Conservation (phyloP, 2,113 vertebrate genomes). For the Xenopus laevis region DNA sequence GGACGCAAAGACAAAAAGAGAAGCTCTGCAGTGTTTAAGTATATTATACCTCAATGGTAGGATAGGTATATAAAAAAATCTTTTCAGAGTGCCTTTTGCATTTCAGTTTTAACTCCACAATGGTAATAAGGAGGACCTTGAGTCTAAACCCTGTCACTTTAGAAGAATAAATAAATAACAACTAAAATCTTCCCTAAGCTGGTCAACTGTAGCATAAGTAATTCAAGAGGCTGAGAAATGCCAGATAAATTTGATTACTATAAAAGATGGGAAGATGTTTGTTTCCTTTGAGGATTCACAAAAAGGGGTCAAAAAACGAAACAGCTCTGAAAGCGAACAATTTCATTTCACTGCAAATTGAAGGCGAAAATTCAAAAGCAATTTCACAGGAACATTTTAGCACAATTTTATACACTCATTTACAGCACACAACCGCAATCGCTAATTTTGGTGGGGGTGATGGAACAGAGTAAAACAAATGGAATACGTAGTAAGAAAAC, state of each 20-base stretch:
- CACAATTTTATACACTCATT: constrained; percentile 65
- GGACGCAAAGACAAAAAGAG: neutral
- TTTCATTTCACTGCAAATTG: constrained; percentile 70
- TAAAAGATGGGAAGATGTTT: constrained; percentile 83
- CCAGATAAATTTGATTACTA: constrained; percentile 91
- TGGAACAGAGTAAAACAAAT: constrained; percentile 41
- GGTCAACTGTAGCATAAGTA: constrained; percentile 78
- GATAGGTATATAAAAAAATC: constrained; percentile 30
- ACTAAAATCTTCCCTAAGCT: constrained; percentile 68
- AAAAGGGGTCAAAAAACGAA: constrained; percentile 77
- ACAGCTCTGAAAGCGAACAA: constrained; percentile 70
- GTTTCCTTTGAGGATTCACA: constrained; percentile 80
- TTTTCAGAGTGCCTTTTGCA: constrained; percentile 52
- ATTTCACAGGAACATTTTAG: constrained; percentile 66
- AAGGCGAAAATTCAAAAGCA: constrained; percentile 69
- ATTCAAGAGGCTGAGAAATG: constrained; percentile 78
- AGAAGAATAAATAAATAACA: constrained; percentile 80
- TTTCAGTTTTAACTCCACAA: constrained; percentile 56
- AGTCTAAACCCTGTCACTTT: constrained; percentile 80
- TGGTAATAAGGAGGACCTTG: constrained; percentile 62
- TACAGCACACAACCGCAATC: constrained; percentile 63
- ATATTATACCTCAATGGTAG: neutral
- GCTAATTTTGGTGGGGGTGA: constrained; percentile 57
- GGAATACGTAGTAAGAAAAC: constrained; percentile 23
- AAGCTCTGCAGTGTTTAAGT: neutral